phyloP scores from a whole-genome alignment of 1,140 invertebrate genomes.

The Orussus abietinus region DNA sequence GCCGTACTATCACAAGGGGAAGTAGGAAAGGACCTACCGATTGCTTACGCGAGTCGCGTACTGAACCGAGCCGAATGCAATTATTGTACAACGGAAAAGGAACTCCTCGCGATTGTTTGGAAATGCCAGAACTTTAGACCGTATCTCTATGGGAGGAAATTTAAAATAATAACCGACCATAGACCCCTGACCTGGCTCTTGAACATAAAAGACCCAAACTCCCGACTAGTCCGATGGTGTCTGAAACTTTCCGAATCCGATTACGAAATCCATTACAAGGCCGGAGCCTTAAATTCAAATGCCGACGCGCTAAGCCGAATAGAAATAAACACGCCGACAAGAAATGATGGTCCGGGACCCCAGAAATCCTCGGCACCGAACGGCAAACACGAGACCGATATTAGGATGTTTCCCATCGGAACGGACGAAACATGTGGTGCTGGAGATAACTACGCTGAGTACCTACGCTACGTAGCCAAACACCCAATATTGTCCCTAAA shows the following conservation, averaged over 20 bases:
- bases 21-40: constrained; percentile 22
- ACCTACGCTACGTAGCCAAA: too few species aligned
- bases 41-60: constrained; percentile 28
- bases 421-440: too few species aligned
- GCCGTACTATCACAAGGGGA: constrained; percentile 30
- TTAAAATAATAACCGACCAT: constrained; percentile 55
- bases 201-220: constrained; percentile 32
- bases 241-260: too few species aligned
- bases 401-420: too few species aligned
- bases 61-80: constrained; percentile 28
- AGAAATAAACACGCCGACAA: too few species aligned
- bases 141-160: constrained; percentile 49
- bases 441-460: too few species aligned
- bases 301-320: too few species aligned
- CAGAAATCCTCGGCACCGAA: too few species aligned
- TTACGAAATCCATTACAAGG: constrained; percentile 19
- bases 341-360: too few species aligned
- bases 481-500: too few species aligned
- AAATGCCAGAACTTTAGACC: constrained; percentile 45
- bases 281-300: constrained; percentile 11
- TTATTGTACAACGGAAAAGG: constrained; percentile 35
- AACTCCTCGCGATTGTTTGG: constrained; percentile 55
- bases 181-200: constrained; percentile 49
- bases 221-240: constrained; percentile 20
- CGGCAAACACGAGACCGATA: too few species aligned